Evolutionary conservation across 1,140 invertebrate genomes (phyloP), one percentile per base, ranked within the genome.

Genomic region (Venturia canescens): DNA sequence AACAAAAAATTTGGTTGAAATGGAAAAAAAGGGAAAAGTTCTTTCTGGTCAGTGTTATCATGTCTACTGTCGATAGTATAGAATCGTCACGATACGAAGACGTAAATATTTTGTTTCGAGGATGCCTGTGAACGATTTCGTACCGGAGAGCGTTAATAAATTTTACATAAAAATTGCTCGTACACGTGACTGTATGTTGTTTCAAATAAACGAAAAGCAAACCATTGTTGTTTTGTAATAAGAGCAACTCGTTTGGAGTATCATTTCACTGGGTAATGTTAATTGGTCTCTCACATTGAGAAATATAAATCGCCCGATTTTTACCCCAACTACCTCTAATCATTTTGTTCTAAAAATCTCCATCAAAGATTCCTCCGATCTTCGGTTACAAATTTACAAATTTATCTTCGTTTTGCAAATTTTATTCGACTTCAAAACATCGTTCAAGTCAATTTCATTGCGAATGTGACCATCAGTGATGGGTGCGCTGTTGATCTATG

Each of bases 161-260:
- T 80, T 80, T 86, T 83, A 74, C 29, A 57, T 27, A 57, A 53
- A 74, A 57, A 74, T 57, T 2, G 21, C 44, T 74, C 71, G 71
- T 11, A 78, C 80, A 87, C 72, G 78, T 87, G 82, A 86, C 83
- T 87, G 83, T 87, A 87, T 87, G 84, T 87, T 87, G 86, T 87
- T 87, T 87, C 84, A 82, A 87, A 86, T 86, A 87, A 87, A 87
- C 60, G 71, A 29, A 57, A 48, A 57, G 31, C 29, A 87, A 80
- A 72, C n/a, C 83, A 87, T 86, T 87, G 86, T 87, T 87, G 86
- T 87, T 87, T 87, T 87, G 84, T 87, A 87, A 81, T 83, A 76
- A 50, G 38, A 69, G 23, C 27, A 48, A 34, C 29, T 23, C 57
- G 34, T 57, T 77, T 78, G 80, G 69, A 74, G 82, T 82, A n/a